These are phyloP conservation scores for Cylindroiulus punctatus DNA, from an alignment of 2,888 invertebrate genomes.

Conservation along the genomic window DNA sequence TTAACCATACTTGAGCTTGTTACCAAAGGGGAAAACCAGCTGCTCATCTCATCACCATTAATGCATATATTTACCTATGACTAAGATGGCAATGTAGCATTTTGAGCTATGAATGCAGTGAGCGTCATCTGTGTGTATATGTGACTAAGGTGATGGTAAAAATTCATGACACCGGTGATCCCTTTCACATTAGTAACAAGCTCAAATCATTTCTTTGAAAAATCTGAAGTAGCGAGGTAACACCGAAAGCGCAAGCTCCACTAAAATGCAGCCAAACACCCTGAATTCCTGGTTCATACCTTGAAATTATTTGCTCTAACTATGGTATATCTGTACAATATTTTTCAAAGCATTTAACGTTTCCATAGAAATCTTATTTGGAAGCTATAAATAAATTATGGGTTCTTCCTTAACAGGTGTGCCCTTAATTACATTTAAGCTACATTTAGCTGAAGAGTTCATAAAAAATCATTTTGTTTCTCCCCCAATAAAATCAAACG, in stretches of 20 bases:
- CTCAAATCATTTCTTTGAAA: background rate
- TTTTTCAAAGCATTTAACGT: background rate
- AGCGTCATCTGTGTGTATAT: background rate
- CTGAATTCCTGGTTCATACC: slow-evolving; percentile 28
- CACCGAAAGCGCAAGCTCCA: background rate
- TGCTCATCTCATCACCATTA: background rate
- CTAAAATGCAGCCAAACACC: background rate
- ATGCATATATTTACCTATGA: background rate
- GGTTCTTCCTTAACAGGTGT: background rate
- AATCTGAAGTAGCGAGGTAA: background rate
- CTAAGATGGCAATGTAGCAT: background rate
- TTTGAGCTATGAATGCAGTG: background rate
- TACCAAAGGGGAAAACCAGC: background rate
- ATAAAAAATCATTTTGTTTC: background rate
- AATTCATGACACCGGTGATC: background rate
- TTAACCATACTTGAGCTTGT: background rate
- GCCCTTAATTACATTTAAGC: slow-evolving; percentile 21
- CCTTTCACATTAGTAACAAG: background rate
- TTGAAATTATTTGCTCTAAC: background rate
- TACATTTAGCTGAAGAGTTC: slow-evolving; percentile 29
- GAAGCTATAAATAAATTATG: slow-evolving; percentile 38
- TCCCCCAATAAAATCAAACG: slow-evolving; percentile 72
- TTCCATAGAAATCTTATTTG: background rate
- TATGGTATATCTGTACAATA: slow-evolving; percentile 28
- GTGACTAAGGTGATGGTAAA: background rate